These are phyloP conservation scores for Acrobasis consociella DNA, from an alignment of 2,888 invertebrate species.

Conservation along the genomic window DNA sequence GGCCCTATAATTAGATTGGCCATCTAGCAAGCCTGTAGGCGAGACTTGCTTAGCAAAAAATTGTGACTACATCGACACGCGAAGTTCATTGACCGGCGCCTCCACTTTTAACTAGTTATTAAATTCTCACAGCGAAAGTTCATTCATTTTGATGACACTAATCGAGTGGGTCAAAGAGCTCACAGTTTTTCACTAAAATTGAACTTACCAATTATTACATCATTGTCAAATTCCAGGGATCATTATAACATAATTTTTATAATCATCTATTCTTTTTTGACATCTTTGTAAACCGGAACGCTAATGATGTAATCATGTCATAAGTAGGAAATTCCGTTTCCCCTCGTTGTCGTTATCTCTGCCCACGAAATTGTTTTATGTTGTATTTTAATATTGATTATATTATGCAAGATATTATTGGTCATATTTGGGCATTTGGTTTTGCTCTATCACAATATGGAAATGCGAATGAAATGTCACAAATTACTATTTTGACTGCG, in stretches of 20 bases:
- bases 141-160: slow-evolving; percentile 43
- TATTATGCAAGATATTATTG: not conserved
- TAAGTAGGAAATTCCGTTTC: slow-evolving; percentile 55
- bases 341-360: slow-evolving; percentile 36
- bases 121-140: slow-evolving; percentile 61
- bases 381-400: not conserved
- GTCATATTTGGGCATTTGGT: not conserved
- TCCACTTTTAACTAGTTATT: slow-evolving; percentile 56
- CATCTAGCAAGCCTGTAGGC: slow-evolving; percentile 61
- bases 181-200: slow-evolving; percentile 5
- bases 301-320: slow-evolving; percentile 44
- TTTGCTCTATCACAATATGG: not conserved
- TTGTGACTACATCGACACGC: slow-evolving; percentile 58
- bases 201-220: slow-evolving; percentile 8
- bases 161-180: slow-evolving; percentile 38
- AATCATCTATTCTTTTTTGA: slow-evolving; percentile 31
- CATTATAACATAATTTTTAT: not conserved
- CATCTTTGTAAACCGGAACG: slow-evolving; percentile 39
- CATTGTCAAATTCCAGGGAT: slow-evolving; percentile 3
- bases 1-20: slow-evolving; percentile 74
- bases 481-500: not conserved
- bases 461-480: not conserved
- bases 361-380: slow-evolving; percentile 33
- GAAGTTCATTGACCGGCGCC: slow-evolving; percentile 66
- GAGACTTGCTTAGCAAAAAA: slow-evolving; percentile 71